Evolutionary conservation across 1,140 invertebrate species (phyloP).

Genomic region (Leucophenga varia): DNA sequence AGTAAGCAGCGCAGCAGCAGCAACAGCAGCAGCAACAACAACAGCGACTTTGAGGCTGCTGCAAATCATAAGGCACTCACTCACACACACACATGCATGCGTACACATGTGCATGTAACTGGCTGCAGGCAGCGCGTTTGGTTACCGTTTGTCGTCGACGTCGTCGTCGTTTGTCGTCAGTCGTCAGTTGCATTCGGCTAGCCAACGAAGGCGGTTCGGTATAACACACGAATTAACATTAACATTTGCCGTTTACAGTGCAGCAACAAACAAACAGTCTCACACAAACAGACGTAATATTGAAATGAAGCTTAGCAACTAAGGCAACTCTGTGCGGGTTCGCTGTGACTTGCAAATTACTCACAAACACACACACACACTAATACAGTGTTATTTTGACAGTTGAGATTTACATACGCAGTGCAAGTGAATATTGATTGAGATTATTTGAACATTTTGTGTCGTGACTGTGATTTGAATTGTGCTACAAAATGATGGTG

Average conservation of each 20-base stretch:
- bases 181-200: slow-evolving; percentile 39
- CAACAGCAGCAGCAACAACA: no score
- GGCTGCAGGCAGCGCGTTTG: slow-evolving; percentile 12
- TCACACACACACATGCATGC: slow-evolving; percentile 1
- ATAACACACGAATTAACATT: slow-evolving; percentile 12
- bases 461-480: background rate
- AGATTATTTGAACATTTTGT: background rate
- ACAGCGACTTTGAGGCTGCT: no score
- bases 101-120: slow-evolving; percentile 18
- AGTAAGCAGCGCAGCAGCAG: slow-evolving; percentile 21
- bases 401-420: no score
- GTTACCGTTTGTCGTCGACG: no score
- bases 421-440: no score
- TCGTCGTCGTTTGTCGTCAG: slow-evolving; percentile 16
- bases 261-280: slow-evolving; percentile 1
- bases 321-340: no score
- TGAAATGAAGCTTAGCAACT: no score
- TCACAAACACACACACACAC: background rate
- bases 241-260: slow-evolving; percentile 12
- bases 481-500: slow-evolving; percentile 33
- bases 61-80: slow-evolving; percentile 26
- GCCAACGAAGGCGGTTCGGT: slow-evolving; percentile 26
- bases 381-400: no score
- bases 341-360: slow-evolving; percentile 18
- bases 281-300: no score